These are phyloP conservation scores for Dicyrtoma fusca DNA, from an alignment of 2,888 invertebrate species.

Conservation along the genomic window DNA sequence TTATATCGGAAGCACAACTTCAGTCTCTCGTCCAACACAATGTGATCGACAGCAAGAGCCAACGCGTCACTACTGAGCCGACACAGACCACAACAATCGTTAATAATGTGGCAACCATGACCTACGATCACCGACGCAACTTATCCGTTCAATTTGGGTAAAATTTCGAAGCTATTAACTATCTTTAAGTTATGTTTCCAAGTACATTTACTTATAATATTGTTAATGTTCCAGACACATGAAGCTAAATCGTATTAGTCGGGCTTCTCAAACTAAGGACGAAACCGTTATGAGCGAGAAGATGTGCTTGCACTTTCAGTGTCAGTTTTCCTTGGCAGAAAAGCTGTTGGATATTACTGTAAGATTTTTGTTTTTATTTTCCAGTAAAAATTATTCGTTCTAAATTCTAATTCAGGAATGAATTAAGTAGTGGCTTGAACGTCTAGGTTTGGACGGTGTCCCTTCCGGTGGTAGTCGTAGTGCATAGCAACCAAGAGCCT, in stretches of 20 bases:
- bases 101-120: conserved; percentile 94
- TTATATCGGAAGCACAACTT: conserved; percentile 82
- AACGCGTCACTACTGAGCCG: conserved; percentile 61
- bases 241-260: too few species aligned
- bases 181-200: too few species aligned
- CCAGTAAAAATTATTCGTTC: not conserved
- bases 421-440: not conserved
- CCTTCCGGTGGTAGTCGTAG: conserved; percentile 96
- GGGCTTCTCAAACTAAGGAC: too few species aligned
- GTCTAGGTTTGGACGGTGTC: conserved; percentile 89
- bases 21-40: conserved; percentile 76
- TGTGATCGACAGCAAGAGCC: conserved; percentile 82
- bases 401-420: not conserved
- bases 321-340: conserved; percentile 87
- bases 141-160: conserved; percentile 86
- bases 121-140: conserved; percentile 85
- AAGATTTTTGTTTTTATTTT: not conserved
- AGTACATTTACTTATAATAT: too few species aligned
- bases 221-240: too few species aligned
- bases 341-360: conserved; percentile 82
- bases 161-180: too few species aligned
- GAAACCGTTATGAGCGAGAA: conserved; percentile 99
- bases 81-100: conserved; percentile 69
- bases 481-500: conserved; percentile 98
- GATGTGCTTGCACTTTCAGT: conserved; percentile 88